Conservation (phyloP, 2,797 vertebrate genomes). For the Danio aesculapii region DNA sequence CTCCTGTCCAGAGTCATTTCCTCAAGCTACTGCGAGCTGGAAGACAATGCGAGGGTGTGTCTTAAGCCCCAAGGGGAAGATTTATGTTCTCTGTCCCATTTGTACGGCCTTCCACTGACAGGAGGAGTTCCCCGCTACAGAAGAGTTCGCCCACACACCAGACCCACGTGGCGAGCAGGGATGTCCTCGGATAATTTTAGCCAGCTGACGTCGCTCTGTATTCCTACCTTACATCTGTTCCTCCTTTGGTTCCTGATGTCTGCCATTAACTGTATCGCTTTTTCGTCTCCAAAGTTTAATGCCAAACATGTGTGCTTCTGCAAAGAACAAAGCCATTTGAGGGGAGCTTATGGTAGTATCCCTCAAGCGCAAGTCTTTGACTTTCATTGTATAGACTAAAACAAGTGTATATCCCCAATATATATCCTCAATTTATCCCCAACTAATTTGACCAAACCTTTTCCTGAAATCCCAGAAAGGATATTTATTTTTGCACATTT, state of each 20-base stretch:
- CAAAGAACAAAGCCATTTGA: constrained; percentile 17
- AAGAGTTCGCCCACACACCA: constrained; percentile 7
- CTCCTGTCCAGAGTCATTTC: constrained; percentile 70
- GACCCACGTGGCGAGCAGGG: constrained; percentile 58
- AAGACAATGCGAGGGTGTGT: constrained; percentile 68
- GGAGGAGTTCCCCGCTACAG: constrained; percentile 67
- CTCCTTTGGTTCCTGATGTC: constrained; percentile 54
- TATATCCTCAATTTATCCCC: background rate
- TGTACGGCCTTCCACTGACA: constrained; percentile 63
- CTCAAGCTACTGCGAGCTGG: constrained; percentile 57
- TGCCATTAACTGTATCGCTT: constrained; percentile 52
- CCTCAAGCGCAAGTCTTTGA: background rate
- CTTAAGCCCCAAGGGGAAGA: constrained; percentile 56
- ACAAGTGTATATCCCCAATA: background rate
- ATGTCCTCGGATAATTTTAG: constrained; percentile 68
- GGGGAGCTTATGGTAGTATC: constrained; percentile 15
- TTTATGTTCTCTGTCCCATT: constrained; percentile 63
- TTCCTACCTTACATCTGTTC: constrained; percentile 53
- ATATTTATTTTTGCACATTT: background rate
- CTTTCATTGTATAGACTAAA: background rate
- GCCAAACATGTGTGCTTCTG: constrained; percentile 48
- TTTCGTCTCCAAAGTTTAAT: constrained; percentile 44
- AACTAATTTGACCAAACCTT: background rate
- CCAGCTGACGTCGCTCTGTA: constrained; percentile 54
- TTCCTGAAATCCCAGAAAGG: background rate